Evolutionary conservation across 1,140 invertebrate genomes (phyloP), one percentile per base, ranked within the genome.

Genomic region (Prorops nasuta): DNA sequence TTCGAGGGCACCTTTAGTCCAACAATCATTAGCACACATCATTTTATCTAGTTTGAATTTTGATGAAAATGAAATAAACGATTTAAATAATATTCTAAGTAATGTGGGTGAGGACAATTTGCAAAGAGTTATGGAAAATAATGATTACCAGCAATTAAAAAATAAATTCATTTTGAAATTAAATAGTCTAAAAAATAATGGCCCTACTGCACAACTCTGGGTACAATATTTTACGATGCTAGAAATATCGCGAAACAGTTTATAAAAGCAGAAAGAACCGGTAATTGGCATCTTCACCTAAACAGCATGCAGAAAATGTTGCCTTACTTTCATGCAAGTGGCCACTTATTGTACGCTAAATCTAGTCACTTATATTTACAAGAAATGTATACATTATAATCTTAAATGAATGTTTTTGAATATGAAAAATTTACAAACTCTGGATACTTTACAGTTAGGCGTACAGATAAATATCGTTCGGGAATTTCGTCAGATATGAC

Each of bases 271-370:
- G 64, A 72, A 60, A 44, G 60, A 21, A 54, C 9, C 4, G 48
- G 32, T 2, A 54, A 72, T 51, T 75, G 64, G 66, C n/a, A 64
- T 10, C 19, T 60, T 9, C 71, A 74, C 53, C 44, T 67, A 2
- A 8, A 50, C 10, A 50, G 53, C 17, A 38, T 75, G 0, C 19
- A 61, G 35, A 48, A 65, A 45, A 78, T 78, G 68, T 48, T 77
- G 8, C 72, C 70, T 2, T 72, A 59, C 44, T 74, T 78, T 54
- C 66, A 74, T 51, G 67, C 73, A 1, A 49, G 53, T 36, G 69
- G 67, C 0, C 71, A 74, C 44, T 63, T 62, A 20, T 16, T 63
- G 1, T 70, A 74, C 53, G 51, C 61, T 2, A 74, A 74, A 49
- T 55, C 10, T 24, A 63, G 50, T 10, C 58, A 67, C 19, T 16